These are phyloP conservation scores for Eurosta solidaginis DNA, from an alignment of 1,140 invertebrate species.

Conservation along the genomic window DNA sequence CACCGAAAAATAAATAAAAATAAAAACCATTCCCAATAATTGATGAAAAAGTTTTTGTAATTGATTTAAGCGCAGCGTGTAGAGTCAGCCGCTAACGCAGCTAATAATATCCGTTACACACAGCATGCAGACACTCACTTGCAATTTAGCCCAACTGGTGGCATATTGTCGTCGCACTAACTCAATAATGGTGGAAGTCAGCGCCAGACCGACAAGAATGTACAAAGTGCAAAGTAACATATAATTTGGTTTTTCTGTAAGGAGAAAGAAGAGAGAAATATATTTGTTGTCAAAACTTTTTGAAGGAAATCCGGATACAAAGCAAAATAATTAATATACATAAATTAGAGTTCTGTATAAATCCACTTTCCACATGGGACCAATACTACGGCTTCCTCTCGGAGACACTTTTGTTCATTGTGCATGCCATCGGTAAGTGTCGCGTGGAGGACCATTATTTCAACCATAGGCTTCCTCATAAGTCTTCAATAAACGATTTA, in stretches of 20 bases:
- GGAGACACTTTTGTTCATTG: no score
- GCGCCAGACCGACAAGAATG: constrained; percentile 88
- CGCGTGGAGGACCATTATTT: no score
- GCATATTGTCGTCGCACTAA: constrained; percentile 82
- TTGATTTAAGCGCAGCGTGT: constrained; percentile 7
- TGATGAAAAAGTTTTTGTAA: constrained; percentile 2
- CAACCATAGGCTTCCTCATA: no score
- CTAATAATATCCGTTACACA: constrained; percentile 1
- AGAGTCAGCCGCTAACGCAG: background rate
- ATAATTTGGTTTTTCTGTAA: constrained; percentile 79
- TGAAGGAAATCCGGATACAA: no score
- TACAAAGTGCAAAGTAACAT: constrained; percentile 90
- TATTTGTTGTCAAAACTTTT: no score
- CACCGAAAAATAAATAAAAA: background rate
- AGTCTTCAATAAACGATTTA: no score
- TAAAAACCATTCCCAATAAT: background rate
- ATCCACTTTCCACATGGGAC: no score
- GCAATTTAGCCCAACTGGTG: constrained; percentile 78
- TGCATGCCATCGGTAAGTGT: no score
- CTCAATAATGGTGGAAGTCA: constrained; percentile 95
- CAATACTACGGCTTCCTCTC: no score
- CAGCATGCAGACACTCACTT: constrained; percentile 41
- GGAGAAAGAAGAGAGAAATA: background rate
- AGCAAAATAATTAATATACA: no score
- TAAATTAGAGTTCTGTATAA: no score